Evolutionary conservation across 2,113 vertebrate genomes (phyloP), one percentile per base, ranked within the genome.

Genomic region (Cebidichthys violaceus): DNA sequence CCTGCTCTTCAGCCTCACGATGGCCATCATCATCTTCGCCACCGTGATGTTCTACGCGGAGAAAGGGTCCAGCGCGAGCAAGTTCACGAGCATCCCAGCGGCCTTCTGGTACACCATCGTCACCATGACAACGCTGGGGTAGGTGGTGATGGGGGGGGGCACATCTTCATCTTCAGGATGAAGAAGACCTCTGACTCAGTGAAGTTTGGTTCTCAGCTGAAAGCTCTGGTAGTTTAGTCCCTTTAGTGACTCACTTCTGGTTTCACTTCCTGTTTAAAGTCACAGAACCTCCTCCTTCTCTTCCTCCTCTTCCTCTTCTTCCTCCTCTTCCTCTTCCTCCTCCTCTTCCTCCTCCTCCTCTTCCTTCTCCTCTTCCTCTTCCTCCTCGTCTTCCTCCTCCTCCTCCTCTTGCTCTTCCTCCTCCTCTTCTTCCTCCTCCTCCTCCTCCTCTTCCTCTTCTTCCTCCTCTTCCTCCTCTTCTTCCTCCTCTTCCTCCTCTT

Each of bases 91-190:
- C 94, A 99, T 99, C 89, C 98, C 98, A 0, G 98, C 98, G 0
- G 96, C 98, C 85, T 99, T 99, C 95, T 99, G 98, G 98, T 99
- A 99, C 94, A 99, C 98, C 94, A 99, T 99, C 15, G 98, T 99
- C 94, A 99, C 98, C 95, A 99, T 99, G 98, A 99, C 98, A 43
- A 99, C 98, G 1, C 94, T 99, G 67, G 98, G 98, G 98, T 64
- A 60, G 59, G 57, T 17, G n/a, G n/a, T 24, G 54, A 6, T 6
- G 50, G 1, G 50, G 5, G 5, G 50, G 13, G 43, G n/a, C n/a
- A n/a, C n/a, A n/a, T n/a, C n/a, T n/a, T n/a, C n/a, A n/a, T n/a
- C n/a, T n/a, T n/a, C n/a, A n/a, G n/a, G n/a, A n/a, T n/a, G n/a
- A n/a, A n/a, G n/a, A n/a, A n/a, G n/a, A n/a, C n/a, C n/a, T n/a